Base-by-base conservation (phyloP, 1,140 invertebrate genomes). In the Solenopsis fugax region DNA sequence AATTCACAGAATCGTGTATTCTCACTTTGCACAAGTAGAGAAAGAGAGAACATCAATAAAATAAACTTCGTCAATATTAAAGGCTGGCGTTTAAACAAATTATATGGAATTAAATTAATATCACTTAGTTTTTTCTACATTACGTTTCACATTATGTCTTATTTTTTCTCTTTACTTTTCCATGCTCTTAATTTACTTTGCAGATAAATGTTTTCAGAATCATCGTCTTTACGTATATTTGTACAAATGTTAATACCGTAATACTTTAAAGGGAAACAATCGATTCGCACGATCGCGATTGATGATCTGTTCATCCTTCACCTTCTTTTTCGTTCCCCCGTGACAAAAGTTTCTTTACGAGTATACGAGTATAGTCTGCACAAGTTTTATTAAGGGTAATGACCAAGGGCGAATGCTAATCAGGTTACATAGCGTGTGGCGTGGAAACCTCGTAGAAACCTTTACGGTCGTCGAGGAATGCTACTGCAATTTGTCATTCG, bases 261-360 rank as follows among this genome's bases (percentile, higher is more conserved):
- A 24, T 10, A 18, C 24, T 72, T 50, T 16, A 50, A 72, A 62
- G 24, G 13, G 56, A 84, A 73, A 62, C 45, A 84, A 75, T 84
- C 29, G 80, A 75, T 82, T 82, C 67, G 72, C 89, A 90, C 54
- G 89, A 52, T 54, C 2, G 41, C 62, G 50, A 29, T 69, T 69
- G 75, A 72, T 50, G 56, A 64, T 86, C 29, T 65, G 48, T 88
- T 54, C 60, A 71, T 86, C 89, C 89, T 91, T 90, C 89, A 69
- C 89, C 89, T 88, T 90, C 89, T 90, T 90, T 72, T 90, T 72
- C 34, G 18, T 73, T 56, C 9, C 62, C 78, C 21, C 13, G 50
- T 24, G 54, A 54, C 72, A 86, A 88, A 69, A 56, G 41, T 64
- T 50, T 71, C 58, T 64, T 65, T 72, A 45, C 58, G 16, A 21